Base-by-base conservation (phyloP, 2,113 vertebrate species). In the Nanger granti region DNA sequence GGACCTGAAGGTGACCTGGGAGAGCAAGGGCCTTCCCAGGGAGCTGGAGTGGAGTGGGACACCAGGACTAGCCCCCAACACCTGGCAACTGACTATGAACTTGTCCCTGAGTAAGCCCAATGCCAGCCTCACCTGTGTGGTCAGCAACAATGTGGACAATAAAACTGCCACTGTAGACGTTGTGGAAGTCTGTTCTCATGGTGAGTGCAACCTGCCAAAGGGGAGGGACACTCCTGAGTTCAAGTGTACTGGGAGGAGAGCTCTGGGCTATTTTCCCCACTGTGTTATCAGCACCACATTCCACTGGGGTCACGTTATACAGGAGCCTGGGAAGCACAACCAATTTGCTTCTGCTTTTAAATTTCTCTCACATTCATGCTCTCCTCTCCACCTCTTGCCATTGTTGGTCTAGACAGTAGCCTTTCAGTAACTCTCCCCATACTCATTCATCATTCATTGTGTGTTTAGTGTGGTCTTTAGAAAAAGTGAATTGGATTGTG, bases 1-100 rank as follows among this genome's bases (percentile, higher is more conserved):
- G 1, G 54, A 87, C 8, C 41, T 98, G 31, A 98, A 87, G 0
- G 20, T 98, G 90, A 97, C 97, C 83, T 98, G 98, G 97, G 9
- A 34, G 2, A 89, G 37, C 60, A 14, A 83, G 64, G 47, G 10
- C 44, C 0, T 86, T 29, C 3, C 20, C 3, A 7, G 8, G 26
- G n/a, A 85, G 0, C 89, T 5, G 29, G 13, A 9, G 2, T n/a
- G 64, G 11, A 2, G 31, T 0, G 28, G 3, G 2, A 31, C 31
- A 18, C 8, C 8, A 3, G 54, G 3, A 85, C 22, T 52, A 85
- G 10, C 22, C 34, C 7, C 22, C 54, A 85, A 37, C 12, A 1
- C 3, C 64, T 57, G 6, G 89, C 17, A 7, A 6, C 86, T 98
- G 2, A 6, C 47, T 3, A 0, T 98, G 66, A 92, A 17, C 0